Conservation (phyloP, 2,888 invertebrate genomes). For the Oscheius sp. region DNA sequence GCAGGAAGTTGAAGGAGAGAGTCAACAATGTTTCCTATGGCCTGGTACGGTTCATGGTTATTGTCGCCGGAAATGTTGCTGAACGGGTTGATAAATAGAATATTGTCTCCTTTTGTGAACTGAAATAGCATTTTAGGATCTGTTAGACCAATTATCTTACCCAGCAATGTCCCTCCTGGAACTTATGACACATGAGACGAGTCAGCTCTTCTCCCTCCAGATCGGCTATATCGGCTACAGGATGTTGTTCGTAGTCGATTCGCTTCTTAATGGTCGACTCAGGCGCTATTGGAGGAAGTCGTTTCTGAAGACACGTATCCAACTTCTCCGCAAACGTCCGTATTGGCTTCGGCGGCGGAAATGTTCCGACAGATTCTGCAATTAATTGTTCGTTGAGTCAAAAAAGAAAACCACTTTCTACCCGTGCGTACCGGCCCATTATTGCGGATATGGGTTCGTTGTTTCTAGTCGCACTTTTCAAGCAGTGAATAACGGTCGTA, state of each 20-base stretch:
- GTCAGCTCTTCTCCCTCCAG: slow-evolving; percentile 45
- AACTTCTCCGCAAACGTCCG: slow-evolving; percentile 34
- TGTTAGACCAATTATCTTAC: slow-evolving; percentile 14
- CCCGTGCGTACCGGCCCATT: too few relatives aligned
- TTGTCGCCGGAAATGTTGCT: slow-evolving; percentile 47
- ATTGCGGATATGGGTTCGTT: too few relatives aligned
- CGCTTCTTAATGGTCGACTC: neutral
- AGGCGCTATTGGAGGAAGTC: neutral
- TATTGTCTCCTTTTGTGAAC: slow-evolving; percentile 50
- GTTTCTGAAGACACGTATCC: neutral
- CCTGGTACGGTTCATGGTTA: slow-evolving; percentile 13
- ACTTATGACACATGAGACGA: slow-evolving; percentile 45
- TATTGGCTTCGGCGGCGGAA: slow-evolving; percentile 34
- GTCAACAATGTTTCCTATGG: slow-evolving; percentile 15
- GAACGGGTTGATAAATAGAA: slow-evolving; percentile 56
- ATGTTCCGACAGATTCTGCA: slow-evolving; percentile 26
- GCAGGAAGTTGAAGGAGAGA: slow-evolving; percentile 39
- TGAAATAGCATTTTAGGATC: slow-evolving; percentile 25
- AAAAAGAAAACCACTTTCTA: too few relatives aligned
- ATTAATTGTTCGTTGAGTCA: neutral
- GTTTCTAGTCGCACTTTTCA: too few relatives aligned
- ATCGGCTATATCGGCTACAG: slow-evolving; percentile 39
- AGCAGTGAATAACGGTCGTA: too few relatives aligned
- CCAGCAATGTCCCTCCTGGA: slow-evolving; percentile 54
- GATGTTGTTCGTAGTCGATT: neutral